Evolutionary conservation across 2,113 vertebrate genomes (phyloP).

Genomic region (Hyperopisus bebe): DNA sequence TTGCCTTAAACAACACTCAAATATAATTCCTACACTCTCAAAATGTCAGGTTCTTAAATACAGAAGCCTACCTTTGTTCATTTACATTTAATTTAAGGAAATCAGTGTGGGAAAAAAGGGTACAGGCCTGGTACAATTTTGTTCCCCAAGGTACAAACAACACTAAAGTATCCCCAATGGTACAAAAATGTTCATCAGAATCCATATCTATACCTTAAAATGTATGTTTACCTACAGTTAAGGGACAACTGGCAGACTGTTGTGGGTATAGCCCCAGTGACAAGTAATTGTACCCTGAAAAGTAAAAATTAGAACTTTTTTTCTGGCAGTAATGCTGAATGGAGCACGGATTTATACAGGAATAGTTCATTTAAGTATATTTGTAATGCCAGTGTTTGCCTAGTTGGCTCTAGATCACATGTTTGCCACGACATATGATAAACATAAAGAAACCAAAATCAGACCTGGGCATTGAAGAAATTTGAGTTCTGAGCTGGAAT

Average conservation of each 20-base stretch:
- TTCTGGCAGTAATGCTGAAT: neutral
- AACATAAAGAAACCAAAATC: neutral
- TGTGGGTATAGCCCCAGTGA: neutral
- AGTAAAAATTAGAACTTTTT: neutral
- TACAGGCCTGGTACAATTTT: neutral
- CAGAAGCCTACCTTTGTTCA: neutral
- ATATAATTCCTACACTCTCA: neutral
- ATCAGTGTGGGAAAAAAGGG: neutral
- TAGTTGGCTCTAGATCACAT: neutral
- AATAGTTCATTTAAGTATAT: neutral
- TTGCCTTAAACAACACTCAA: neutral
- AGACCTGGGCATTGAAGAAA: neutral
- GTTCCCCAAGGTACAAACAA: neutral
- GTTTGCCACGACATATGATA: neutral
- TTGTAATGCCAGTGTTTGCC: neutral
- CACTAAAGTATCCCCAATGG: neutral
- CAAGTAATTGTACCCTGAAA: neutral
- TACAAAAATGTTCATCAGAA: neutral
- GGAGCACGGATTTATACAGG: neutral
- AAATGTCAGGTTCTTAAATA: neutral
- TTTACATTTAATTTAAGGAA: neutral
- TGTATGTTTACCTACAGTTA: neutral
- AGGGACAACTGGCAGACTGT: neutral
- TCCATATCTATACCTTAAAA: neutral
- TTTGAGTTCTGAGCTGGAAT: neutral